phyloP scores from a whole-genome alignment of 2,888 invertebrate species.

The Cephalotes varians region DNA sequence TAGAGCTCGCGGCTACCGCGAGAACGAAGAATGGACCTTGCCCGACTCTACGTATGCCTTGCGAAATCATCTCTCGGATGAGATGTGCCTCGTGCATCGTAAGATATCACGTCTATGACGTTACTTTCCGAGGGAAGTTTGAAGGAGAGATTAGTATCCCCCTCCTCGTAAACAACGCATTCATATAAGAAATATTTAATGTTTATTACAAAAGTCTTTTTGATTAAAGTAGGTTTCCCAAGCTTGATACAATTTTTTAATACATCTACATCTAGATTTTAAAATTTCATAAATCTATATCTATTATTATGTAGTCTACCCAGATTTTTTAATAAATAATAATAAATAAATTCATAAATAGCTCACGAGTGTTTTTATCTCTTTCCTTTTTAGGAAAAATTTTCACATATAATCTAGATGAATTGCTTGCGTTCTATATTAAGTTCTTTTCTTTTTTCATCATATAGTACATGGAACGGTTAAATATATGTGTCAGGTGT shows the following conservation, averaged over 20 bases:
- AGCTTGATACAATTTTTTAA: neutral
- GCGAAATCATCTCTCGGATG: conserved; percentile 57
- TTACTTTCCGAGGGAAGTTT: neutral
- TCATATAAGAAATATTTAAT: neutral
- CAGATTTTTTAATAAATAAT: neutral
- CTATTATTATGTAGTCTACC: neutral
- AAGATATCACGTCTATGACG: conserved; percentile 16
- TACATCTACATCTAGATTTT: neutral
- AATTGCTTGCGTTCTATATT: neutral
- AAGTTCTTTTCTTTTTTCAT: neutral
- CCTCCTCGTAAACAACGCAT: neutral
- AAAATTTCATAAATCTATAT: neutral
- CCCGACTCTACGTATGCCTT: conserved; percentile 46
- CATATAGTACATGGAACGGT: neutral
- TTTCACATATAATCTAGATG: neutral
- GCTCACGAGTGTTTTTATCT: neutral
- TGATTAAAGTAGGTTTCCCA: neutral
- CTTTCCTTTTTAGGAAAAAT: neutral
- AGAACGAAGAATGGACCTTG: conserved; percentile 65
- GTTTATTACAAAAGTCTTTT: neutral
- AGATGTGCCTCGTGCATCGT: conserved; percentile 8
- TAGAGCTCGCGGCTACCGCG: conserved; percentile 48
- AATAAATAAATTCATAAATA: neutral
- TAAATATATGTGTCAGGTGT: neutral
- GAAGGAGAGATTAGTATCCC: neutral